Evolutionary conservation across 2,888 invertebrate genomes (phyloP).

Genomic region (Pherbina coryleti): DNA sequence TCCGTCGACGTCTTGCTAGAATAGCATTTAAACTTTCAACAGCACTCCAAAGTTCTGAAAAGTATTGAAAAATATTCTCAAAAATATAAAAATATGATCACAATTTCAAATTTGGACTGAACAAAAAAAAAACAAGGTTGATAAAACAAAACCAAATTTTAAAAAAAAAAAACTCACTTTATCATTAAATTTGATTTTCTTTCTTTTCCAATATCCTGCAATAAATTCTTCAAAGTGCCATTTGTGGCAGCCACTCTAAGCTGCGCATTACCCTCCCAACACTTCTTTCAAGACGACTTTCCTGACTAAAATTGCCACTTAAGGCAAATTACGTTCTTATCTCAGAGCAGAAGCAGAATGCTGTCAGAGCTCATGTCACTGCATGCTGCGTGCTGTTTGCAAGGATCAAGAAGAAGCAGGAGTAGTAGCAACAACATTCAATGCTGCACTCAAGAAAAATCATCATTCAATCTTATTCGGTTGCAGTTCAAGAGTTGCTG

Average conservation of each 20-base stretch:
- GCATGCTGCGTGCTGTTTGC: not conserved
- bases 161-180: too few species aligned
- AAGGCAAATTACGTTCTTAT: slow-evolving; percentile 41
- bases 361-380: slow-evolving; percentile 27
- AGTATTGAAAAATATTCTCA: too few species aligned
- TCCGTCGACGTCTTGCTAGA: too few species aligned
- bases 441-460: too few species aligned
- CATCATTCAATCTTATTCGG: not conserved
- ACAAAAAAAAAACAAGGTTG: too few species aligned
- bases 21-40: too few species aligned
- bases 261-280: not conserved
- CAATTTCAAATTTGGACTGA: too few species aligned
- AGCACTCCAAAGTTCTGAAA: too few species aligned
- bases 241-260: not conserved
- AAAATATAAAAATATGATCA: too few species aligned
- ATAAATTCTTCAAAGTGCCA: slow-evolving; percentile 11
- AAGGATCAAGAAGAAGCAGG: too few species aligned
- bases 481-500: slow-evolving; percentile 28
- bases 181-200: not conserved
- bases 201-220: slow-evolving; percentile 16
- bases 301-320: slow-evolving; percentile 42
- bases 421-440: too few species aligned
- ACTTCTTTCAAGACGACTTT: not conserved
- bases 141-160: too few species aligned
- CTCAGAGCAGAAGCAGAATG: not conserved